Evolutionary conservation across 2,888 invertebrate genomes (phyloP), one percentile per base, ranked within the genome.

Genomic region (Dendrolimus pini): DNA sequence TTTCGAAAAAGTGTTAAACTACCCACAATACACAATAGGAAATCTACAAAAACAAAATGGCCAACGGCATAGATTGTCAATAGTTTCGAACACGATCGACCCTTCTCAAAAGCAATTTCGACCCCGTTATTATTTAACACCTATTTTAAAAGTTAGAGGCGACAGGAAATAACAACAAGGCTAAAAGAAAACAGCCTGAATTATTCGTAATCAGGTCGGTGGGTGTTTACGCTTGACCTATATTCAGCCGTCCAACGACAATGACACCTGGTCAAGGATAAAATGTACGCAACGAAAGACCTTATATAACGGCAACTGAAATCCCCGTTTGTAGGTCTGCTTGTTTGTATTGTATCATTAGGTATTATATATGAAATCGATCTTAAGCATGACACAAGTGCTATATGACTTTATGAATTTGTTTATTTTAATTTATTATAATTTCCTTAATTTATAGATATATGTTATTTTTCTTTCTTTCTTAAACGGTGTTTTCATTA

Each of bases 141-240:
- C 9, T 12, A 10, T 47, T 12, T 10, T 47, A 47, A 47, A 9
- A 47, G 12, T 9, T 12, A 47, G 47, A 47, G 9, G 12, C 47
- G 2, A 47, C 47, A 47, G 9, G 12, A 47, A 47, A 9, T 47
- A 10, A 2, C 47, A 2, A 47, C 9, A 47, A 47, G 2, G 47
- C 47, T 47, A 9, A 12, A 47, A 12, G 47, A 47, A 47, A 47
- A 47, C 12, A 47, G 6, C 47, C 47, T 47, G 12, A 47, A 47
- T 0, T 47, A 12, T 12, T 47, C 47, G 47, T 9, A 47, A 47
- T 47, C 47, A 47, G 47, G 47, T 47, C 47, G 47, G 47, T 47
- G 6, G 47, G 47, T 30, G 18, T 47, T 67, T 63, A 66, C 65
- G 66, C 65, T 68, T 74, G 78, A 80, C 80, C 79, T 64, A 76